phyloP scores from a whole-genome alignment of 2,888 invertebrate species.

The Sacculina carcini region DNA sequence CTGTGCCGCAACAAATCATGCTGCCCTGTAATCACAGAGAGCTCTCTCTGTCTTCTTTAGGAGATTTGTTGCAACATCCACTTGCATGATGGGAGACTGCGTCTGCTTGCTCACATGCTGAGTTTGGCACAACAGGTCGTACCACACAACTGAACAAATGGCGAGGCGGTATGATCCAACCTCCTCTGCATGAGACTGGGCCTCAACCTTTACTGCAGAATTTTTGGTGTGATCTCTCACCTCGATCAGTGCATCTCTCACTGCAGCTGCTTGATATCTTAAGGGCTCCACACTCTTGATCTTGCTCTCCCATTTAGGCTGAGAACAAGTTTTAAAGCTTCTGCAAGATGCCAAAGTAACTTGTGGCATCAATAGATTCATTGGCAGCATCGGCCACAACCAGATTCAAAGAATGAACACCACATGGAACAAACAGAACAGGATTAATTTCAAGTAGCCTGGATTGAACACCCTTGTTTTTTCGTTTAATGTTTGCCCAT shows the following conservation, averaged over 20 bases:
- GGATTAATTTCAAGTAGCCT: slow-evolving; percentile 16
- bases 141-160: slow-evolving; percentile 7
- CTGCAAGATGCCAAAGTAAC: too few relatives aligned
- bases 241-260: too few relatives aligned
- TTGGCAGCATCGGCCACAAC: slow-evolving; percentile 10
- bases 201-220: slow-evolving; percentile 6
- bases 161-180: too few relatives aligned
- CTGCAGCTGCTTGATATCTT: too few relatives aligned
- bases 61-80: slow-evolving; percentile 9
- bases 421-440: slow-evolving; percentile 10
- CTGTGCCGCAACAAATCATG: slow-evolving; percentile 8
- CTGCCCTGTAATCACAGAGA: slow-evolving; percentile 8
- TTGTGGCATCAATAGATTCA: slow-evolving; percentile 5
- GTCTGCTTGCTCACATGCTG: too few relatives aligned
- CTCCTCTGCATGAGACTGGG: slow-evolving; percentile 6
- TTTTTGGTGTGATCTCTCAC: slow-evolving; percentile 8
- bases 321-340: slow-evolving; percentile 11
- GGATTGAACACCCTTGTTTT: slow-evolving; percentile 18
- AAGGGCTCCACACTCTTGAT: slow-evolving; percentile 10
- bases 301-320: slow-evolving; percentile 11
- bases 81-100: slow-evolving; percentile 10
- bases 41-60: slow-evolving; percentile 7
- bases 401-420: slow-evolving; percentile 9
- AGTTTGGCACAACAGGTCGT: slow-evolving; percentile 8
- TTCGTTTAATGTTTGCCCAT: too few relatives aligned